phyloP scores from a whole-genome alignment of 2,797 vertebrate species.

The Rhinichthys osculus region DNA sequence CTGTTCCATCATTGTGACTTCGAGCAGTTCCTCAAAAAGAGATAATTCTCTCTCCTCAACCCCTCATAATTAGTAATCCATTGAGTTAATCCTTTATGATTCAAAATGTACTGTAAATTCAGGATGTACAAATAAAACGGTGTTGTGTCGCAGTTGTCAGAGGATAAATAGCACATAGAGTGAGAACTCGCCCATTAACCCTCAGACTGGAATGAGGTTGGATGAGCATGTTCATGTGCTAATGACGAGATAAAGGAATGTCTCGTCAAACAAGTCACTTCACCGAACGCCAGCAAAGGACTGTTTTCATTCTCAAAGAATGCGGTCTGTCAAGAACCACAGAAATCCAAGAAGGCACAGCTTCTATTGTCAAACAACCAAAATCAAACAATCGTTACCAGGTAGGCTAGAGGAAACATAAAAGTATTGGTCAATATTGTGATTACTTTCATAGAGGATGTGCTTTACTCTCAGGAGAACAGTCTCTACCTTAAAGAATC shows the following conservation, averaged over 20 bases:
- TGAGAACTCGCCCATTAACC: conserved; percentile 45
- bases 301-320: conserved; percentile 70
- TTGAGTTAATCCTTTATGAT: neutral
- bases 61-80: conserved; percentile 23
- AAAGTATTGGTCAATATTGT: neutral
- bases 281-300: conserved; percentile 28
- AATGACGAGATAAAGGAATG: conserved; percentile 60
- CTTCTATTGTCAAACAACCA: conserved; percentile 20
- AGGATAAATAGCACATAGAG: neutral
- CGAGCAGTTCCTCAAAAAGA: conserved; percentile 11
- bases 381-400: conserved; percentile 19
- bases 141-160: conserved; percentile 17
- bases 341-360: conserved; percentile 36
- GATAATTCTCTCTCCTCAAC: neutral
- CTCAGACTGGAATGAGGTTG: conserved; percentile 64
- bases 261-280: conserved; percentile 76
- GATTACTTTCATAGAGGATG: neutral
- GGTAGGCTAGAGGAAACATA: neutral
- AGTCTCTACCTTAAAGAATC: neutral
- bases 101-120: conserved; percentile 8
- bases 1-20: conserved; percentile 50
- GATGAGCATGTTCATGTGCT: conserved; percentile 57
- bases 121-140: conserved; percentile 11
- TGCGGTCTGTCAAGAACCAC: conserved; percentile 70
- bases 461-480: neutral